These are phyloP conservation scores for Euleptes europaea DNA, from an alignment of 2,113 vertebrate genomes.

Conservation along the genomic window DNA sequence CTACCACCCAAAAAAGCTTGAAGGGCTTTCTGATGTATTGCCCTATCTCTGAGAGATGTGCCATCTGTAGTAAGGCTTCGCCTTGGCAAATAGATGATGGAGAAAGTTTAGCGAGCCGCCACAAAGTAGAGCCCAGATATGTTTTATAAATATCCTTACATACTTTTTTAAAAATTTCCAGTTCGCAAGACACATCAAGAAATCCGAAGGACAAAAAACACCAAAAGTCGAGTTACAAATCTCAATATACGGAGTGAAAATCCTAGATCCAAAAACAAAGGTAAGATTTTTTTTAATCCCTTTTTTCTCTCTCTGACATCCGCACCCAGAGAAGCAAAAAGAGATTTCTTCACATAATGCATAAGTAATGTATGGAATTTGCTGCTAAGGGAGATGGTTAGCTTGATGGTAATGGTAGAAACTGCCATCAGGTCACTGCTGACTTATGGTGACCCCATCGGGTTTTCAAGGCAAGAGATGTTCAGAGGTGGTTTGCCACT, in stretches of 20 bases:
- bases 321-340: not conserved
- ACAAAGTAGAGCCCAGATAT: not conserved
- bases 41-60: not conserved
- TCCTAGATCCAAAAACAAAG: slow-evolving; percentile 95
- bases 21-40: not conserved
- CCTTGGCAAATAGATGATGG: too few species aligned
- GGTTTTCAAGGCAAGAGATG: too few species aligned
- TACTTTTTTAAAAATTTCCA: slow-evolving; percentile 58
- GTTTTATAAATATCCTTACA: not conserved
- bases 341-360: too few species aligned
- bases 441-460: too few species aligned
- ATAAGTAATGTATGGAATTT: too few species aligned
- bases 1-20: not conserved
- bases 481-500: too few species aligned
- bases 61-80: not conserved
- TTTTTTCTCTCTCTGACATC: not conserved
- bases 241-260: slow-evolving; percentile 98
- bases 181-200: slow-evolving; percentile 99
- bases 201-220: slow-evolving; percentile 95
- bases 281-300: slow-evolving; percentile 68
- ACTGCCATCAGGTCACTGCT: too few species aligned
- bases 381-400: too few species aligned
- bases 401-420: too few species aligned
- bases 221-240: slow-evolving; percentile 97
- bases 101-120: not conserved